A percentile compares a stretch with the other conserved stretches of the same genome.
Evolutionary conservation across 2,797 vertebrate genomes (phyloP).

Genomic region (Brachymystax lenok): DNA sequence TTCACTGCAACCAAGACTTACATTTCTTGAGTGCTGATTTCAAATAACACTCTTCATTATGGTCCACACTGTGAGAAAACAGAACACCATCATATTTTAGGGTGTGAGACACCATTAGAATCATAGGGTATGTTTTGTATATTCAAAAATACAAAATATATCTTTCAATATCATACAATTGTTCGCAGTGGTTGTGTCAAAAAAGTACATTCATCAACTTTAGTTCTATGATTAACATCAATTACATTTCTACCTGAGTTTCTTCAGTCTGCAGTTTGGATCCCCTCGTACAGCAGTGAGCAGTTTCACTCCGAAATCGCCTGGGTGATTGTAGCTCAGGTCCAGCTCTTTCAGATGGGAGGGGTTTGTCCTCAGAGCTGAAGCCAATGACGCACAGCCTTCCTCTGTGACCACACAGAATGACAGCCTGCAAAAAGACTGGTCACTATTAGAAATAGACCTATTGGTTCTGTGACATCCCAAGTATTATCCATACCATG

Average conservation of each 20-base stretch:
- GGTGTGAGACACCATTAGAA: too few species aligned
- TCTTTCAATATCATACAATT: background rate
- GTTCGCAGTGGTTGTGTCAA: background rate
- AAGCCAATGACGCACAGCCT: slow-evolving; percentile 5
- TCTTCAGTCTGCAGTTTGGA: background rate
- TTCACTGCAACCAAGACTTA: background rate
- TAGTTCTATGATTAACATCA: background rate
- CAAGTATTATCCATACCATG: background rate
- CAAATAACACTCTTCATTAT: background rate
- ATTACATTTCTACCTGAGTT: background rate
- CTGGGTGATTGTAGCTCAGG: background rate
- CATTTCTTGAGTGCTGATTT: background rate
- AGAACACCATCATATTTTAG: background rate
- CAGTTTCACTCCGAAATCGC: background rate
- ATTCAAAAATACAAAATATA: background rate
- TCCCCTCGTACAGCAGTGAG: background rate
- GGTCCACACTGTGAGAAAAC: background rate
- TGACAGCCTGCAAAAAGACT: background rate
- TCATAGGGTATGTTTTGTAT: background rate
- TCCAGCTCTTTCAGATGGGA: slow-evolving; percentile 9
- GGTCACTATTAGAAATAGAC: background rate
- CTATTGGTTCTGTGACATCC: background rate
- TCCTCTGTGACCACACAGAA: slow-evolving; percentile 6
- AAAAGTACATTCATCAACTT: background rate
- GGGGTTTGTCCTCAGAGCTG: slow-evolving; percentile 2